Base-by-base conservation (phyloP, 2,113 vertebrate species). In the Pangasianodon hypophthalmus region DNA sequence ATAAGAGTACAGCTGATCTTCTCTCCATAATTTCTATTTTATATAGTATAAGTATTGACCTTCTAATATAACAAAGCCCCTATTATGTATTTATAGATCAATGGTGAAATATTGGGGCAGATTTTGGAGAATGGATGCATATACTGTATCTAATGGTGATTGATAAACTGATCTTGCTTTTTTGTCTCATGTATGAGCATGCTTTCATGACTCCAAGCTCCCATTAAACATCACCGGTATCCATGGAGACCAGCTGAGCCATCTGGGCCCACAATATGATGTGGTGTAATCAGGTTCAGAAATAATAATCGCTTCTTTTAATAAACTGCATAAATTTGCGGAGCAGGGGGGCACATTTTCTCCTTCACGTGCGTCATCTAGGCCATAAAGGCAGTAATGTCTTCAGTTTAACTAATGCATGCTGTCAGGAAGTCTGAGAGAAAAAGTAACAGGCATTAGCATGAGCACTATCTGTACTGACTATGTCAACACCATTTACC, bases 171-270 rank as follows among this genome's bases (percentile, higher is more conserved):
- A 54, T 32, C 29, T 52, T 44, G 9, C 5, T 32, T 29, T n/a
- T 18, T 48, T 85, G 32, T 44, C 85, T 77, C 21, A 56, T 56
- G 37, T 84, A 87, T 56, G 64, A 86, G 84, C 60, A 87, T 87
- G 91, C 87, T 88, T 88, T 64, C 60, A 79, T 87, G 88, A 91
- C 56, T 77, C 86, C 71, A 3, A 87, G 56, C 85, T 86, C 89
- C 83, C 84, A 77, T 88, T 90, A 87, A 79, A 91, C 79, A 87
- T 77, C 77, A 82, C 83, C 24, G 77, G 92, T 93, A 90, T 92
- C 92, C 90, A 93, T 93, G 90, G 92, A 88, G 91, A 93, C 86
- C 73, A 52, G 73, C 62, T 8, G 77, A 88, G 88, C 92, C 88
- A 90, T 93, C 91, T 92, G 92, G 92, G 91, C 88, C 84, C 87